These are phyloP conservation scores for Hyles euphorbiae DNA, from an alignment of 1,140 invertebrate species.

Conservation along the genomic window DNA sequence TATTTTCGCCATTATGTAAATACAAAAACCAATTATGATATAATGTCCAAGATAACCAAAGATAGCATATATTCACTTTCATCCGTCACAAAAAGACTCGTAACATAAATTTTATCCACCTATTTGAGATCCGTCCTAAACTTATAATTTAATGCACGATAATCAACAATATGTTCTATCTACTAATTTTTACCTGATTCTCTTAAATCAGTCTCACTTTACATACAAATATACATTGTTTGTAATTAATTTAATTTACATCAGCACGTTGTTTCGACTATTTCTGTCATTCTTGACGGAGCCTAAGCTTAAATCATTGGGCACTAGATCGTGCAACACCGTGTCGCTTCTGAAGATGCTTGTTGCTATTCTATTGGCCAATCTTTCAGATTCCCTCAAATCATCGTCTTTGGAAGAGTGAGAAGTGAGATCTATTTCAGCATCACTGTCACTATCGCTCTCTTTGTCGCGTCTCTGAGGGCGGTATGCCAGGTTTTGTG, in stretches of 20 bases:
- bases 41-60: too few species aligned
- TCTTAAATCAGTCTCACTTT: too few species aligned
- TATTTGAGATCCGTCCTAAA: too few species aligned
- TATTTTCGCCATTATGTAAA: too few species aligned
- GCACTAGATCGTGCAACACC: constrained; percentile 65
- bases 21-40: too few species aligned
- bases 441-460: constrained; percentile 65
- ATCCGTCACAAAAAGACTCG: too few species aligned
- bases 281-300: constrained; percentile 44
- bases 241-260: constrained; percentile 29
- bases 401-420: constrained; percentile 69
- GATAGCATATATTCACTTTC: too few species aligned
- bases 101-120: too few species aligned
- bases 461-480: constrained; percentile 43
- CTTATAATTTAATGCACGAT: too few species aligned
- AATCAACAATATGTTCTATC: too few species aligned
- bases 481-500: constrained; percentile 54
- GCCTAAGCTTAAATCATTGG: constrained; percentile 70
- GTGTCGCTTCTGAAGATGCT: constrained; percentile 65
- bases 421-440: constrained; percentile 73
- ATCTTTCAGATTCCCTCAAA: constrained; percentile 59
- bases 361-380: constrained; percentile 63
- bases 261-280: constrained; percentile 43
- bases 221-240: neutral
- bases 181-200: too few species aligned